Evolutionary conservation across 23 tunicate genomes (phyloP).

Genomic region (Corella eumyota): DNA sequence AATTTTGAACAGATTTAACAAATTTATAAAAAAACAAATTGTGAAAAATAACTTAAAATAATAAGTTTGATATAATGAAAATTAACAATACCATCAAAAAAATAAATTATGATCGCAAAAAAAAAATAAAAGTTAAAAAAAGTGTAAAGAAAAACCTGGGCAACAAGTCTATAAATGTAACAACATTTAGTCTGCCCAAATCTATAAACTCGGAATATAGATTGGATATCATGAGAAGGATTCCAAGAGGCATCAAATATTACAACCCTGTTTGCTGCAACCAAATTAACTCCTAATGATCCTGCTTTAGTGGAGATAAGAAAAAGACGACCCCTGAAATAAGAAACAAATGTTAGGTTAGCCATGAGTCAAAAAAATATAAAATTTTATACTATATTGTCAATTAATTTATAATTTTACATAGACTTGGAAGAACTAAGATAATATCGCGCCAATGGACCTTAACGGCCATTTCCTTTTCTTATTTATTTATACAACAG

Average conservation of each 20-base stretch:
- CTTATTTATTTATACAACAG: too few species aligned
- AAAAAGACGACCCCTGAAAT: slow-evolving; percentile 55
- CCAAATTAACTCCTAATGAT: slow-evolving; percentile 79
- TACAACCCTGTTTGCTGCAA: slow-evolving; percentile 90
- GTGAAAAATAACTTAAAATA: too few species aligned
- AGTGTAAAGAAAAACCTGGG: slow-evolving; percentile 28
- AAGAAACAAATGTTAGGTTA: not conserved
- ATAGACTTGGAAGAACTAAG: too few species aligned
- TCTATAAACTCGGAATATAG: slow-evolving; percentile 87
- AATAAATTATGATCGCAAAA: not conserved
- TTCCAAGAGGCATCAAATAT: slow-evolving; percentile 96
- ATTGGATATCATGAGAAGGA: slow-evolving; percentile 86
- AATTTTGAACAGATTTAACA: too few species aligned
- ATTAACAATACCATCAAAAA: not conserved
- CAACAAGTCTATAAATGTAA: slow-evolving; percentile 78
- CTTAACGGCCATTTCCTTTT: too few species aligned
- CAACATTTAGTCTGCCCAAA: slow-evolving; percentile 83
- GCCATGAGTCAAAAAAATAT: slow-evolving; percentile 1
- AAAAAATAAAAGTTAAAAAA: not conserved
- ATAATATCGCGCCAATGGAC: too few species aligned
- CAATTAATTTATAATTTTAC: too few species aligned
- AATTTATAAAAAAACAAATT: too few species aligned
- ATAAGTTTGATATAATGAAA: too few species aligned
- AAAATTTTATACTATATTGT: not conserved
- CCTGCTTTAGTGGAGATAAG: slow-evolving; percentile 89